phyloP scores from a whole-genome alignment of 2,113 vertebrate species.

The Phalacrocorax aristotelis region DNA sequence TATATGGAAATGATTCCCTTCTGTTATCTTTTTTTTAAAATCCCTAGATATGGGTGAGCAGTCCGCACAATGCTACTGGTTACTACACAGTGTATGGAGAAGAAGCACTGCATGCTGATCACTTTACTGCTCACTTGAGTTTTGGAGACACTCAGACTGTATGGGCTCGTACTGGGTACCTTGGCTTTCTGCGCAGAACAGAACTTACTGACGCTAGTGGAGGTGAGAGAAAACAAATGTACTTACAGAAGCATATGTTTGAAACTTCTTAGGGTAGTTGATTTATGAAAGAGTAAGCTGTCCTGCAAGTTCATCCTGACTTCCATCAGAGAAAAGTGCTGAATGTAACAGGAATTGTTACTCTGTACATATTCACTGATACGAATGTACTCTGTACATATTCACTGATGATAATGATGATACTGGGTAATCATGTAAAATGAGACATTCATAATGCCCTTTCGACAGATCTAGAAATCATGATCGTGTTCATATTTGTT shows the following conservation, averaged over 20 bases:
- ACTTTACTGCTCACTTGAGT: conserved; percentile 91
- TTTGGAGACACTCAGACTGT: conserved; percentile 93
- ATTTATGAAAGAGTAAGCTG: neutral
- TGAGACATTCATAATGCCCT: neutral
- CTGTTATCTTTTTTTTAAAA: neutral
- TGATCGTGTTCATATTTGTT: neutral
- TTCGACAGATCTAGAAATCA: neutral
- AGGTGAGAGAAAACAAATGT: conserved; percentile 73
- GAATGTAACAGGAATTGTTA: neutral
- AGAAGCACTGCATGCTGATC: conserved; percentile 91
- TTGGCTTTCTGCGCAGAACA: conserved; percentile 93
- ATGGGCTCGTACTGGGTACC: conserved; percentile 94
- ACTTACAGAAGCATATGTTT: too few relatives aligned
- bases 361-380: neutral
- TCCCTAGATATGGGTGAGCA: conserved; percentile 93
- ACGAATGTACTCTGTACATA: neutral
- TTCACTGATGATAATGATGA: neutral
- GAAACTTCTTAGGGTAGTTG: neutral
- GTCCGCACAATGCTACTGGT: conserved; percentile 92
- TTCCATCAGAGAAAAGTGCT: neutral
- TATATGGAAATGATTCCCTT: neutral
- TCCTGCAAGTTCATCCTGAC: neutral
- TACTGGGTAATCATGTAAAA: neutral
- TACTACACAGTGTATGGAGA: conserved; percentile 96
- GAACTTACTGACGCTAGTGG: conserved; percentile 94